Evolutionary conservation across 2,113 vertebrate genomes (phyloP).

Genomic region (Theristicus caerulescens): DNA sequence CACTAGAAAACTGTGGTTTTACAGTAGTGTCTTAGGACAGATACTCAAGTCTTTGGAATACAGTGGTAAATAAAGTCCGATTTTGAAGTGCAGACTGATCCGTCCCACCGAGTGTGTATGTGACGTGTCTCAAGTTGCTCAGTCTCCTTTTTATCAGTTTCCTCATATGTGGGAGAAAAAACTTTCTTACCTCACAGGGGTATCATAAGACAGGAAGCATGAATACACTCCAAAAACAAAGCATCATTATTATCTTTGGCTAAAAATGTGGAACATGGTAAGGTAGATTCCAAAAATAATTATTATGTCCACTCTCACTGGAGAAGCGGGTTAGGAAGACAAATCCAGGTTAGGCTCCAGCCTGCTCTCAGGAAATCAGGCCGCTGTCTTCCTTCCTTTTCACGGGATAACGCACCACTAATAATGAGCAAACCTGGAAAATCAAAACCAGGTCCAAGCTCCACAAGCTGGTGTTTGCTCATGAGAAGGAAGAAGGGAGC

Average conservation of each 20-base stretch:
- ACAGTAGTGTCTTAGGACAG: background rate
- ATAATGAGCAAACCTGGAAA: background rate
- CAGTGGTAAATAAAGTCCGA: background rate
- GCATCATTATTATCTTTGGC: slow-evolving; percentile 9
- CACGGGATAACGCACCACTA: background rate
- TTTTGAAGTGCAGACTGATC: background rate
- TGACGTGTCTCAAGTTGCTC: background rate
- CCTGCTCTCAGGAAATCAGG: background rate
- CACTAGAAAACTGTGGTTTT: background rate
- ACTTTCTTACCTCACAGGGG: background rate
- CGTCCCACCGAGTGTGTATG: background rate
- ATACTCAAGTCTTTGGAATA: background rate
- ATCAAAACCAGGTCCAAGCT: background rate
- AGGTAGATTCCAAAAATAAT: slow-evolving; percentile 36
- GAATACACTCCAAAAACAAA: slow-evolving; percentile 13
- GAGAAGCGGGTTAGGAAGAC: background rate
- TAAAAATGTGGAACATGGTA: background rate
- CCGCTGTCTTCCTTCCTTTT: slow-evolving; percentile 17
- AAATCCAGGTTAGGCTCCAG: background rate
- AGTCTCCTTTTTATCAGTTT: background rate
- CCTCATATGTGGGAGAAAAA: background rate
- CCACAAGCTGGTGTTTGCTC: background rate
- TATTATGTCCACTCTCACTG: background rate
- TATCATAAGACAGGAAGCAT: background rate
- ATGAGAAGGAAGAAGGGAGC: background rate